Conservation (phyloP, 2,888 invertebrate species). For the Ischnus inquisitorius region DNA sequence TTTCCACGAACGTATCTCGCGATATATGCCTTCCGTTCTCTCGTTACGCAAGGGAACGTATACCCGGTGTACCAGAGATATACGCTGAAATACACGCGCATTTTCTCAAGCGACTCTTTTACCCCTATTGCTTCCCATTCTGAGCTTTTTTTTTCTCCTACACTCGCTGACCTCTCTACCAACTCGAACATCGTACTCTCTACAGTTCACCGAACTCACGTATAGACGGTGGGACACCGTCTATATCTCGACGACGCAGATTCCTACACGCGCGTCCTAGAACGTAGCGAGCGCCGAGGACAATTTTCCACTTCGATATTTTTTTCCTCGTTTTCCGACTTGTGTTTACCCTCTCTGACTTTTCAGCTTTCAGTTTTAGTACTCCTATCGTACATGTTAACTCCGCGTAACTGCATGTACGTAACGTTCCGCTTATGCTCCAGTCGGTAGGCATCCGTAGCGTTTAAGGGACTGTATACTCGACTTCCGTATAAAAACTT, state of each 20-base stretch:
- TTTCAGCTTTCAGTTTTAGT: not conserved
- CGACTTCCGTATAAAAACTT: not conserved
- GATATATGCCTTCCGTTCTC: slow-evolving; percentile 38
- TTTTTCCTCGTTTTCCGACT: slow-evolving; percentile 38
- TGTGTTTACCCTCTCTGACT: slow-evolving; percentile 20
- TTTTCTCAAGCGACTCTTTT: slow-evolving; percentile 25
- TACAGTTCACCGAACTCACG: slow-evolving; percentile 41
- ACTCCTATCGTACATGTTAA: not conserved
- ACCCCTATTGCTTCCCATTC: slow-evolving; percentile 23
- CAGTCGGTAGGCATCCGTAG: not conserved
- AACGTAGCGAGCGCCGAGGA: slow-evolving; percentile 25
- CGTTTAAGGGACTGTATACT: not conserved
- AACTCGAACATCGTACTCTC: slow-evolving; percentile 19
- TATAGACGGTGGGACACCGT: slow-evolving; percentile 23
- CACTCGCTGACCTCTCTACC: slow-evolving; percentile 44
- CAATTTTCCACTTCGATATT: slow-evolving; percentile 76
- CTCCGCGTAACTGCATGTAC: not conserved
- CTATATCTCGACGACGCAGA: slow-evolving; percentile 63
- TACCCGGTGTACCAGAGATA: not conserved
- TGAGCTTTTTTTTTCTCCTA: not conserved
- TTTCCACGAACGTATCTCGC: slow-evolving; percentile 26
- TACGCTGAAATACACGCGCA: not conserved
- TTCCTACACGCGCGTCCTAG: slow-evolving; percentile 65
- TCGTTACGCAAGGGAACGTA: slow-evolving; percentile 52
- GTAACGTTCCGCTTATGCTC: not conserved